Evolutionary conservation across 2,888 invertebrate species (phyloP), one percentile per base, ranked within the genome.

Genomic region (Drosophila picticornis): DNA sequence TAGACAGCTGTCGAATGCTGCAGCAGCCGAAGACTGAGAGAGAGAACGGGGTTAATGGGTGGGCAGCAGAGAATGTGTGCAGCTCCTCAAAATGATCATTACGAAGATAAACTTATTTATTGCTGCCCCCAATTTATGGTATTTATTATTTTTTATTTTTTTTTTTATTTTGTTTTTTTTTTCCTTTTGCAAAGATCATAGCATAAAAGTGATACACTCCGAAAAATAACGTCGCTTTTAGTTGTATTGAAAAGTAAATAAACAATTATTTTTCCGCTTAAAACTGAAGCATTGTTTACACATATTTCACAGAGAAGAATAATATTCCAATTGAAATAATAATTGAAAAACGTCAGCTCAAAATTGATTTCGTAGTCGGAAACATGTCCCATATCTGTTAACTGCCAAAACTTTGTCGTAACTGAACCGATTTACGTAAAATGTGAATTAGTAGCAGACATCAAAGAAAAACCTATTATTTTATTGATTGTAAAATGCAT

Each of bases 1-100:
- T 56, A n/a, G 58, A 43, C 62, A 63, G 63, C 64, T 64, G 77
- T 52, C 66, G 51, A 31, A 32, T 32, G 32, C 32, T 11, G 32
- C 32, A 11, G 32, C 32, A 11, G 32, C 32, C 32, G 32, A 13
- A 13, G 32, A 4, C 32, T 34, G 32, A 1, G 4, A 34, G 22
- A 13, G 43, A 50, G 57, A 64, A 52, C 36, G 66, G 57, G 73
- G 72, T 59, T 67, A 72, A 72, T 72, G 50, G 62, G 67, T 56
- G 38, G 38, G 38, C 56, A 48, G 48, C 63, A 55, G 57, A 36
- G 63, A 73, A 51, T 52, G 72, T 72, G 61, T 60, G 74, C 59
- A 52, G 62, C 43, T 62, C 46, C 73, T 56, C 59, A n/a, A 67
- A 72, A 59, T 68, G 58, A 63, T 66, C 72, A 29, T 50, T n/a